Percentiles rank a stretch among this genome's conserved stretches.
These are phyloP conservation scores for Congeria kusceri DNA, from an alignment of 2,888 invertebrate genomes.

Conservation along the genomic window DNA sequence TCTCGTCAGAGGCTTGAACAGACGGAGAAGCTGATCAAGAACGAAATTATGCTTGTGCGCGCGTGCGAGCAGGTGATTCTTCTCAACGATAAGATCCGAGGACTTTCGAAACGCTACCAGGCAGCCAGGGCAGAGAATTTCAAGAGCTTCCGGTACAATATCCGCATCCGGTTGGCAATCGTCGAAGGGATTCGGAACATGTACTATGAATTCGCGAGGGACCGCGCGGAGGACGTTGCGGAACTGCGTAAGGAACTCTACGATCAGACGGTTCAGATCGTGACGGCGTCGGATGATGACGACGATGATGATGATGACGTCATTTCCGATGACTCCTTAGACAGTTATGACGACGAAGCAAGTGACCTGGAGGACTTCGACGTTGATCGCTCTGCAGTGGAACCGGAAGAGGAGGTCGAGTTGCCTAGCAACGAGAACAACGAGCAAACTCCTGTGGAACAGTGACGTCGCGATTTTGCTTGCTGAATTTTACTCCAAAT, in stretches of 20 bases:
- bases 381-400: slow-evolving; percentile 6
- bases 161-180: slow-evolving; percentile 53
- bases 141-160: slow-evolving; percentile 52
- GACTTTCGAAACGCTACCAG: slow-evolving; percentile 50
- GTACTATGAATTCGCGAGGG: slow-evolving; percentile 60
- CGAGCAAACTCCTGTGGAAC: too few species aligned
- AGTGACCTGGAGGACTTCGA: slow-evolving; percentile 6
- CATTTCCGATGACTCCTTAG: slow-evolving; percentile 16
- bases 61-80: slow-evolving; percentile 52
- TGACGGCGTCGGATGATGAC: slow-evolving; percentile 34
- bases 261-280: slow-evolving; percentile 51
- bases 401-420: background rate
- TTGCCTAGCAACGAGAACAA: too few species aligned
- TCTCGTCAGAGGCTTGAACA: background rate
- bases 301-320: slow-evolving; percentile 23
- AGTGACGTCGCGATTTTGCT: too few species aligned
- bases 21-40: slow-evolving; percentile 19
- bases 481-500: too few species aligned
- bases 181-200: slow-evolving; percentile 59
- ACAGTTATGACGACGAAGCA: slow-evolving; percentile 5
- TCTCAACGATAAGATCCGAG: slow-evolving; percentile 59
- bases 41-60: slow-evolving; percentile 45
- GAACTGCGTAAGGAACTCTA: slow-evolving; percentile 56
- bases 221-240: slow-evolving; percentile 56
- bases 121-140: slow-evolving; percentile 45